Evolutionary conservation across 2,113 vertebrate genomes (phyloP).

Genomic region (Chloropsis cyanopogon): DNA sequence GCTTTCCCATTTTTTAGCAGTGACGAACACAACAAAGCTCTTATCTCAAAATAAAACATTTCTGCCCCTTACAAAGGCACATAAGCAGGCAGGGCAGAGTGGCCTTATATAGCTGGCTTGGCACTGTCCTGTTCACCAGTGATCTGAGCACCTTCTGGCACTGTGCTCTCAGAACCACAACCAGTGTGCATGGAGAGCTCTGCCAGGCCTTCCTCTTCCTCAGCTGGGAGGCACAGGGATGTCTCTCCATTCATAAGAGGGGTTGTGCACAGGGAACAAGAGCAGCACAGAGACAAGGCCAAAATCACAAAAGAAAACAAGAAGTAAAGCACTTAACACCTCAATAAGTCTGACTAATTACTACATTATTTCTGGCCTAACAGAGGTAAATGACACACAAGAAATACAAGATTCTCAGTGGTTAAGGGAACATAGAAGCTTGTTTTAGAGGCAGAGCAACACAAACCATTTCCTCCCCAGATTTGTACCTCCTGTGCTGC

Average conservation of each 20-base stretch:
- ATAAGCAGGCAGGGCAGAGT: background rate
- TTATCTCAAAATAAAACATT: background rate
- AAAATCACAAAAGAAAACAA: background rate
- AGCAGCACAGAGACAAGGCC: background rate
- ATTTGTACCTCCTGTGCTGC: background rate
- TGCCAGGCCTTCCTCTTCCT: background rate
- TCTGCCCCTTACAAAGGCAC: conserved; percentile 2
- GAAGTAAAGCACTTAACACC: background rate
- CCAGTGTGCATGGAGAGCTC: background rate
- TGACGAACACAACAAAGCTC: background rate
- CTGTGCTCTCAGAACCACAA: background rate
- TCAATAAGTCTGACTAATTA: background rate
- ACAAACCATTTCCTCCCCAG: background rate
- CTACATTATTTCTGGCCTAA: no score
- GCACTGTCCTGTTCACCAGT: background rate
- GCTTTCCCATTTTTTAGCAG: background rate
- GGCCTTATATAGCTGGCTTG: background rate
- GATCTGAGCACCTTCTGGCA: background rate
- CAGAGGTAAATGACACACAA: background rate
- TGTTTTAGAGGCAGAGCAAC: background rate
- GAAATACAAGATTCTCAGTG: background rate
- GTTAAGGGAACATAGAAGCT: background rate
- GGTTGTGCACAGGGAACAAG: background rate
- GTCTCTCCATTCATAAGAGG: background rate
- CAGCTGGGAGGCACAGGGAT: background rate